A percentile compares a stretch with the other conserved stretches of the same genome.
Conservation (phyloP, 2,113 vertebrate genomes). For the Pica pica region DNA sequence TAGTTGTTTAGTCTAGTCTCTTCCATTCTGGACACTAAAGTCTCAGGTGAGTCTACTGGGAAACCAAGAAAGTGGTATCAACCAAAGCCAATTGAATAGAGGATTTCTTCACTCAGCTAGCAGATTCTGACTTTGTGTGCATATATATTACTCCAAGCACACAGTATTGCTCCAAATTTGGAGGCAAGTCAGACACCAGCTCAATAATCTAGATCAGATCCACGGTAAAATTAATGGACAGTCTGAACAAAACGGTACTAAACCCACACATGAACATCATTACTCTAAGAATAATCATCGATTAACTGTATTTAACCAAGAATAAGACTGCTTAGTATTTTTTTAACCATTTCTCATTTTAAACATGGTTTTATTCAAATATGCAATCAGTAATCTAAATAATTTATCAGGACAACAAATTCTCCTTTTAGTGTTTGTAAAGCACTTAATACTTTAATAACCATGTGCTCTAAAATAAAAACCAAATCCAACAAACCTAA, state of each 20-base stretch:
- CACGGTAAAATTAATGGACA: rapidly evolving
- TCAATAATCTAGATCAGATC: not conserved
- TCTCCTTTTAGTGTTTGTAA: not conserved
- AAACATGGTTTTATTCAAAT: not conserved
- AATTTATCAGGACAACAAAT: not conserved
- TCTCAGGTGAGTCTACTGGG: not conserved
- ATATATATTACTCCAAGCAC: not conserved
- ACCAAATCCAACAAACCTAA: not conserved
- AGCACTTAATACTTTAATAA: not conserved
- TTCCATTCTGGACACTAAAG: not conserved
- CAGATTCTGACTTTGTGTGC: not conserved
- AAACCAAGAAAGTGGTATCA: not conserved
- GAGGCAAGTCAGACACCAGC: not conserved
- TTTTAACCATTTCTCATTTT: not conserved
- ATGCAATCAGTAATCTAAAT: not conserved
- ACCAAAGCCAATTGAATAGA: not conserved
- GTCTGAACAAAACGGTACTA: not conserved
- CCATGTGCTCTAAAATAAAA: not conserved
- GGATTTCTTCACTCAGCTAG: not conserved
- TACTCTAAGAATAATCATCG: not conserved
- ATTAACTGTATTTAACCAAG: not conserved
- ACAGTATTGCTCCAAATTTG: not conserved
- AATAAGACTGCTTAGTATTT: not conserved
- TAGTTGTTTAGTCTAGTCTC: not conserved
- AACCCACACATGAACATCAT: not conserved